Conservation (phyloP, 2,888 invertebrate species). For the Cenopis cana region DNA sequence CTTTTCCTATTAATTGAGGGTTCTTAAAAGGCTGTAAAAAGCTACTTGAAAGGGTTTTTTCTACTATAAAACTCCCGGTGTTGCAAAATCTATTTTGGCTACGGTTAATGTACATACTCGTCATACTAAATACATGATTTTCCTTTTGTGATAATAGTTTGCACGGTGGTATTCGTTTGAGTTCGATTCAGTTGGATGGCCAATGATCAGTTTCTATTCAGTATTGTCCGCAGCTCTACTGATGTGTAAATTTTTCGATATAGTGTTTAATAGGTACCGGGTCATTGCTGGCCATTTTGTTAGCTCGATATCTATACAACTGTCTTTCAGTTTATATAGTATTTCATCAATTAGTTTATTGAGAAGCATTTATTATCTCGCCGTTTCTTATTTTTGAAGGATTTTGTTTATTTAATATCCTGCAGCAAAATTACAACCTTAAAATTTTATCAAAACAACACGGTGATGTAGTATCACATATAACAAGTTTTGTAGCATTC, state of each 20-base stretch:
- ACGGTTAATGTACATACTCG: not conserved
- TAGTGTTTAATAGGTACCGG: constrained; percentile 13
- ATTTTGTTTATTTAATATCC: no score
- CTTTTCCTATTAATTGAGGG: not conserved
- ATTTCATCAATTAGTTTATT: not conserved
- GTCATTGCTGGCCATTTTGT: not conserved
- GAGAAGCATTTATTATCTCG: not conserved
- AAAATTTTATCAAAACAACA: constrained; percentile 5
- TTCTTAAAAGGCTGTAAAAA: not conserved
- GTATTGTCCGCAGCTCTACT: constrained; percentile 56
- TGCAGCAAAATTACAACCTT: no score
- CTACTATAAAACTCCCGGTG: not conserved
- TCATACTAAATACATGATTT: not conserved
- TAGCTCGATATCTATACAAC: not conserved
- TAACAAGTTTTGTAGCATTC: constrained; percentile 9
- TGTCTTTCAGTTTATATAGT: not conserved
- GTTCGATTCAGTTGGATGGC: constrained; percentile 28
- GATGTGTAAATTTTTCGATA: constrained; percentile 56
- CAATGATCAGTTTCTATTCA: constrained; percentile 50
- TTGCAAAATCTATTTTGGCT: not conserved
- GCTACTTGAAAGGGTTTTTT: not conserved
- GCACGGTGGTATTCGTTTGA: not conserved
- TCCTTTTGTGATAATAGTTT: constrained; percentile 3
- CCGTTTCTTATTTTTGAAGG: not conserved
- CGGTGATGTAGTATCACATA: not conserved